These are phyloP conservation scores for Crocodylus rhombifer DNA, from an alignment of 2,797 vertebrate species.

Conservation along the genomic window DNA sequence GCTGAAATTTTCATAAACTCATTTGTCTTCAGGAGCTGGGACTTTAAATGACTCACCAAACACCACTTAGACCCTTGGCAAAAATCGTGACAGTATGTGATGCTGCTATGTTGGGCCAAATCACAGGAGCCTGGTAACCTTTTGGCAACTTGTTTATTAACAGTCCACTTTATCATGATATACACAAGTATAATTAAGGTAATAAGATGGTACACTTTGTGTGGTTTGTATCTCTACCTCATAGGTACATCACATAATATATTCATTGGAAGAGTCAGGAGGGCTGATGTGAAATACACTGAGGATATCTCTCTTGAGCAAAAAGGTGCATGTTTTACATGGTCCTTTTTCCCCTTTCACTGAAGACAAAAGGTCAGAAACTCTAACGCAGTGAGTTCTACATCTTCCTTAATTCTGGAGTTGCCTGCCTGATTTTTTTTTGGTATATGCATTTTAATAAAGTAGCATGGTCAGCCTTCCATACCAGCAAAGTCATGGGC, in stretches of 20 bases:
- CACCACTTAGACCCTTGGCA: slow-evolving; percentile 28
- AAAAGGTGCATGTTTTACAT: slow-evolving; percentile 21
- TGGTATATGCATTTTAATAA: neutral
- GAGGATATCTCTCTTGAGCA: neutral
- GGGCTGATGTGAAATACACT: slow-evolving; percentile 43
- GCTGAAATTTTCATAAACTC: neutral
- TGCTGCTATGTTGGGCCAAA: slow-evolving; percentile 8
- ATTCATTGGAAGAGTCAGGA: slow-evolving; percentile 69
- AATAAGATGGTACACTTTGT: slow-evolving; percentile 35
- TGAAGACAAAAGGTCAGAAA: neutral
- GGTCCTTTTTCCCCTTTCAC: neutral
- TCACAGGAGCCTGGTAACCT: slow-evolving; percentile 3
- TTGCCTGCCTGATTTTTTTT: neutral
- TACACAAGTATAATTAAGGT: slow-evolving; percentile 52
- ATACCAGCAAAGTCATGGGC: neutral
- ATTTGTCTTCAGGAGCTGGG: slow-evolving; percentile 36
- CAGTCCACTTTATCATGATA: slow-evolving; percentile 23
- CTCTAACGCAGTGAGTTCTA: neutral
- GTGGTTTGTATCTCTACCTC: slow-evolving; percentile 51
- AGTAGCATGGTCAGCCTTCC: slow-evolving; percentile 23
- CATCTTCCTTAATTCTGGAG: neutral
- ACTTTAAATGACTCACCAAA: slow-evolving; percentile 33
- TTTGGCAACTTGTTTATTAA: slow-evolving; percentile 67
- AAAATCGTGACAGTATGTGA: slow-evolving; percentile 21
- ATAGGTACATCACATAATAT: slow-evolving; percentile 46